Base-by-base conservation (phyloP, 2,797 vertebrate species). In the Apogon talboti region DNA sequence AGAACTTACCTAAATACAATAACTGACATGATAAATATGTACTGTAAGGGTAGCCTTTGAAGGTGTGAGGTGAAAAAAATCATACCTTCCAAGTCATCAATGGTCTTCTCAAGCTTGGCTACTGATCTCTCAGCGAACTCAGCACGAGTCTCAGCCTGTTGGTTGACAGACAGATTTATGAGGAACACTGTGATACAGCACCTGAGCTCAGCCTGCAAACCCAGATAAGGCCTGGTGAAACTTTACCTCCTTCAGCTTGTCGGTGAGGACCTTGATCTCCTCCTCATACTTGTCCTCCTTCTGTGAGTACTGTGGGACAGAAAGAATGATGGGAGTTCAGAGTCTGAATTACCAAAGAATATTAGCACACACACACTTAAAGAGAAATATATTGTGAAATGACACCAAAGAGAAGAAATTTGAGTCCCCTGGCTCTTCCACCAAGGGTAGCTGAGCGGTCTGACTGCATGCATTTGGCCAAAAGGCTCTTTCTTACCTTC, bases 231-330 rank as follows among this genome's bases (percentile, higher is more conserved):
- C 11, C n/a, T 11, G 8, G 63, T 77, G 86, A 59, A 88, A 90
- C 91, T 16, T 91, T 94, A 95, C 98, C 97, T 99, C 98, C 93
- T 99, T 99, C 94, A 99, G 95, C 92, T 99, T 99, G 95, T 99
- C 98, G 72, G 96, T 97, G 75, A 99, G 95, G 83, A 99, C 94
- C 93, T 99, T 99, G 92, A 99, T 99, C 92, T 99, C 98, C 82
- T 99, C 98, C 90, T 99, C 98, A 40, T 98, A 99, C 79, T 99
- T 99, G 93, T 99, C 98, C 91, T 99, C 98, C 84, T 99, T 99
- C 94, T 98, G 96, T 0, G 97, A 99, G 93, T 99, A 99, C 98
- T 99, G 95, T 84, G 89, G 92, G 81, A 73, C 92, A 78, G 92
- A 85, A 78, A 59, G 21, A 78, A 55, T 0, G 3, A 41, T 0